These are phyloP conservation scores for Hedychridium roseum DNA, from an alignment of 2,888 invertebrate species.

Conservation along the genomic window DNA sequence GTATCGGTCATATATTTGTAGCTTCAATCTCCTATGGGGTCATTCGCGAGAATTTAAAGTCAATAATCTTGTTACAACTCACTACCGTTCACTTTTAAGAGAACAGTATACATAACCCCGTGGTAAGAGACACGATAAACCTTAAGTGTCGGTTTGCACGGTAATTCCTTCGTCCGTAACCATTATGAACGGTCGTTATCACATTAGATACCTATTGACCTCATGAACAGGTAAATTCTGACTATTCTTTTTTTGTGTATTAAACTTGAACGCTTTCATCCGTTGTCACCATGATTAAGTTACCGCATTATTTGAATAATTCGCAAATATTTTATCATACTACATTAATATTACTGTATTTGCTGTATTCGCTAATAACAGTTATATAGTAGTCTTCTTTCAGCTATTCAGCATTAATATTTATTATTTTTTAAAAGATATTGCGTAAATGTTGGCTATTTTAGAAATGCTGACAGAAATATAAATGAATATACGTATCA, in stretches of 20 bases:
- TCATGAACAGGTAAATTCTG: constrained; percentile 44
- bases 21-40: constrained; percentile 43
- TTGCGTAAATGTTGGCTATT: too few species aligned
- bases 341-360: too few species aligned
- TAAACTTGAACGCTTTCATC: neutral
- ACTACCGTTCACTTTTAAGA: constrained; percentile 48
- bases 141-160: constrained; percentile 48
- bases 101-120: constrained; percentile 45
- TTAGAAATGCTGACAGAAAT: too few species aligned
- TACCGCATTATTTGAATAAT: too few species aligned
- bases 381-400: too few species aligned
- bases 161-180: constrained; percentile 45
- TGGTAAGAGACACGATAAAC: constrained; percentile 48
- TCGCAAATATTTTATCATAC: too few species aligned
- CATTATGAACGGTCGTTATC: constrained; percentile 47
- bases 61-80: constrained; percentile 50
- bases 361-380: too few species aligned
- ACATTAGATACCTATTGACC: constrained; percentile 48
- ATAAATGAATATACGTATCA: too few species aligned
- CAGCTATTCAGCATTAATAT: too few species aligned
- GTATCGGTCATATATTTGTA: constrained; percentile 44
- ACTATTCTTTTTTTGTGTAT: constrained; percentile 23
- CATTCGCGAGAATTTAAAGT: constrained; percentile 47
- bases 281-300: too few species aligned
- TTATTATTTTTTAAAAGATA: too few species aligned